Evolutionary conservation across 2,113 vertebrate species (phyloP).

Genomic region (Amia ocellicauda): DNA sequence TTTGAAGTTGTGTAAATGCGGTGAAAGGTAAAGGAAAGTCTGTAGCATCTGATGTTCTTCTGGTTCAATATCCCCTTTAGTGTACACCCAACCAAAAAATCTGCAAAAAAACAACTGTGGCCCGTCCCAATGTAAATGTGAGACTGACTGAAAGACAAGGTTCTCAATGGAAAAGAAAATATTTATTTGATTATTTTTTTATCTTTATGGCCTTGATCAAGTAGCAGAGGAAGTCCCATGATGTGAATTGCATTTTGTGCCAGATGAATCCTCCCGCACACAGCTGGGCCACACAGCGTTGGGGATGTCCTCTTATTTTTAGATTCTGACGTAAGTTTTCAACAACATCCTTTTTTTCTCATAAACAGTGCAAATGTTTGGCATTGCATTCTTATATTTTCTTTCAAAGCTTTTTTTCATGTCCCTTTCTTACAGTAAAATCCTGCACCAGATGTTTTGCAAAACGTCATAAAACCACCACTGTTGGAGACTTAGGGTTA

Average conservation of each 20-base stretch:
- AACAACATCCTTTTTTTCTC: conserved; percentile 26
- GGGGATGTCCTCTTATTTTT: conserved; percentile 51
- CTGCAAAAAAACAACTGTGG: too few relatives aligned
- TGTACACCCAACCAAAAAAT: too few relatives aligned
- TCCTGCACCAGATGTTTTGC: neutral
- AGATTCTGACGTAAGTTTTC: conserved; percentile 30
- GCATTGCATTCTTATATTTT: neutral
- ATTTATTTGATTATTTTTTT: conserved; percentile 40
- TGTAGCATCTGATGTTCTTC: too few relatives aligned
- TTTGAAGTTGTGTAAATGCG: too few relatives aligned
- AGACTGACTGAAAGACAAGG: conserved; percentile 33
- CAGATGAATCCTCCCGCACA: too few relatives aligned
- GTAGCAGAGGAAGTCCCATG: conserved; percentile 51
- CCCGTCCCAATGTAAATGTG: too few relatives aligned
- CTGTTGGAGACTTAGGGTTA: too few relatives aligned
- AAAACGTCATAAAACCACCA: too few relatives aligned
- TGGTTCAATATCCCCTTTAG: too few relatives aligned
- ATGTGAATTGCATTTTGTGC: conserved; percentile 7
- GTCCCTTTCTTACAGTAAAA: neutral
- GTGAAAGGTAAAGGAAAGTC: too few relatives aligned
- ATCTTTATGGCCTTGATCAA: conserved; percentile 31
- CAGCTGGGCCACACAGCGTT: conserved; percentile 30
- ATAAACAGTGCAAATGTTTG: conserved; percentile 10
- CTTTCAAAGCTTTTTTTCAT: neutral
- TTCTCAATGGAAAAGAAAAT: conserved; percentile 27